Evolutionary conservation across 2,888 invertebrate genomes (phyloP).

Genomic region (Spicauda simplicius): DNA sequence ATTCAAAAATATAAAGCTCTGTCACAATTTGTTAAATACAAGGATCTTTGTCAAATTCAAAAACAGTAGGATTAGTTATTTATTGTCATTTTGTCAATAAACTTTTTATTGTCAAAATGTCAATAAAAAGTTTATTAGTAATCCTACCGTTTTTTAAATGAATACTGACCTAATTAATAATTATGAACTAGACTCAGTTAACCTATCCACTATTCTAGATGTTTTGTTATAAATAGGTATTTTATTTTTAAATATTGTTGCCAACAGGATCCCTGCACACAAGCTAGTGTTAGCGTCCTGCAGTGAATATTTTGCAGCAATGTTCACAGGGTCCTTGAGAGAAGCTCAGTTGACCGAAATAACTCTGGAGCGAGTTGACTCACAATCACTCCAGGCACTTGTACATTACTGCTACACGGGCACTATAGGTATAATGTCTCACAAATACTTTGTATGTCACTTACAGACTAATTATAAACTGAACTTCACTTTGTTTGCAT

Average conservation of each 20-base stretch:
- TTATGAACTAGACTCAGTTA: too few relatives aligned
- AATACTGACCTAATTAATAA: too few relatives aligned
- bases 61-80: too few relatives aligned
- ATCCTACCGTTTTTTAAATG: too few relatives aligned
- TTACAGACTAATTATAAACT: not conserved
- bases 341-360: slow-evolving; percentile 94
- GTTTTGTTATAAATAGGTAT: not conserved
- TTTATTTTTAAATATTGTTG: not conserved
- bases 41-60: too few relatives aligned
- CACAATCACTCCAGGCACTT: slow-evolving; percentile 93
- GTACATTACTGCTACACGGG: slow-evolving; percentile 97
- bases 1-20: too few relatives aligned
- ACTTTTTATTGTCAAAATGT: too few relatives aligned
- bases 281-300: slow-evolving; percentile 95
- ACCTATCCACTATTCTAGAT: not conserved
- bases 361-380: slow-evolving; percentile 92
- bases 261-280: slow-evolving; percentile 89
- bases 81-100: too few relatives aligned
- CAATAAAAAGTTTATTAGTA: too few relatives aligned
- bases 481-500: not conserved
- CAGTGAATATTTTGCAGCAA: slow-evolving; percentile 97
- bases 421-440: slow-evolving; percentile 73
- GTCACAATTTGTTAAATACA: too few relatives aligned
- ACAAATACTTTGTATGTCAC: not conserved
- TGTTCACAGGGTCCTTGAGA: slow-evolving; percentile 95